Conservation (phyloP, 2,113 vertebrate species). For the Coptodon rendalli region DNA sequence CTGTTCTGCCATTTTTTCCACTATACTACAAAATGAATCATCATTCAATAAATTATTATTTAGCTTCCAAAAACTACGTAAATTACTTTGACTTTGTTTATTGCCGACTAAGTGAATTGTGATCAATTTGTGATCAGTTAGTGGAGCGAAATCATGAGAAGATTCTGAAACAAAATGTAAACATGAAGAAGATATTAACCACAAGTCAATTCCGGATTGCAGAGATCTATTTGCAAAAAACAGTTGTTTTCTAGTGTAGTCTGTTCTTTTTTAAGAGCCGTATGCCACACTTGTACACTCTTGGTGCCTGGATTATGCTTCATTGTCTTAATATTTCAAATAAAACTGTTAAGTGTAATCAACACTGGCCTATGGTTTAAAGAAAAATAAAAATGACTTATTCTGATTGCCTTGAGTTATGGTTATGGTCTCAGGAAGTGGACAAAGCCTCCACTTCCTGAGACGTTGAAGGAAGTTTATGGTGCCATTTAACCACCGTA, state of each 20-base stretch:
- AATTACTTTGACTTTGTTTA: no score
- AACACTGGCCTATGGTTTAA: slow-evolving; percentile 48
- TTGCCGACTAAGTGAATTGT: no score
- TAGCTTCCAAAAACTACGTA: no score
- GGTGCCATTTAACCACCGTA: background rate
- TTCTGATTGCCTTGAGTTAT: background rate
- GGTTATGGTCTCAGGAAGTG: background rate
- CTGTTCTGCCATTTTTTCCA: no score
- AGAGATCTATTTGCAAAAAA: background rate
- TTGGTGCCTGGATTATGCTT: slow-evolving; percentile 78
- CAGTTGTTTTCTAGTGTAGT: slow-evolving; percentile 57
- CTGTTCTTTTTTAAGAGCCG: slow-evolving; percentile 68
- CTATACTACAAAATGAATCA: no score
- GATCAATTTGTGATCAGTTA: no score
- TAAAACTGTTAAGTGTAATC: slow-evolving; percentile 77
- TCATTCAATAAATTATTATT: no score
- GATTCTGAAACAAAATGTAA: background rate
- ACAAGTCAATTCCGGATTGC: background rate
- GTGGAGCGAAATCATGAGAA: background rate
- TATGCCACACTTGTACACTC: slow-evolving; percentile 72
- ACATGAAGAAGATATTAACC: background rate
- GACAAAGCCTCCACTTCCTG: background rate
- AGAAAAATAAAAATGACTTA: no score
- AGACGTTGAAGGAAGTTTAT: background rate
- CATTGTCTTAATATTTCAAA: slow-evolving; percentile 82